Percentiles rank a stretch among this genome's conserved stretches.
phyloP scores from a whole-genome alignment of 2,797 vertebrate genomes.

The Lagorchestes hirsutus region DNA sequence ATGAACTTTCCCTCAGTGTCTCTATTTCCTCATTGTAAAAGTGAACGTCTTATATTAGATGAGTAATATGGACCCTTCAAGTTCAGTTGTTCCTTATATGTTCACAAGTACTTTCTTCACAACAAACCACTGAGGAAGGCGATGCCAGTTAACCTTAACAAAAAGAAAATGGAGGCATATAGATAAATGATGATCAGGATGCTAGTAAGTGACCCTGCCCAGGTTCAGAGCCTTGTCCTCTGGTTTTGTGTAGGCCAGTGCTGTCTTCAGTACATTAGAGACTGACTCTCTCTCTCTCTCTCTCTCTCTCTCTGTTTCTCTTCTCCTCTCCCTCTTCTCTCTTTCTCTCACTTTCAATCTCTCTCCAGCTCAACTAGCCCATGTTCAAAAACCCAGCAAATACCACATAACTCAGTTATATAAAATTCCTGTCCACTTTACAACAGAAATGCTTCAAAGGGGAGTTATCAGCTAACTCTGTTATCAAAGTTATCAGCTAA shows the following conservation, averaged over 20 bases:
- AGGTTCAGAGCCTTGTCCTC: not conserved
- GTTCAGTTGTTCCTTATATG: not conserved
- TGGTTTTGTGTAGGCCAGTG: not conserved
- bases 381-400: not conserved
- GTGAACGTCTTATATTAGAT: not conserved
- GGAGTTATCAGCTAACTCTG: not conserved
- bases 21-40: not conserved
- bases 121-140: not conserved
- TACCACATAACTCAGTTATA: not conserved
- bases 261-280: not conserved
- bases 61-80: not conserved
- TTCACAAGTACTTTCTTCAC: not conserved
- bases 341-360: not conserved
- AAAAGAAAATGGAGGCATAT: not conserved
- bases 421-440: not conserved
- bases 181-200: not conserved
- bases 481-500: not conserved
- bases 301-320: no score
- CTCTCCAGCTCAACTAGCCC: not conserved
- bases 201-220: not conserved
- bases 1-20: not conserved
- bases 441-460: not conserved
- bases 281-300: no score
- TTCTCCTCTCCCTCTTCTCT: not conserved
- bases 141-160: not conserved